Conservation (phyloP, 1,140 invertebrate species). For the Drosophila eugracilis region DNA sequence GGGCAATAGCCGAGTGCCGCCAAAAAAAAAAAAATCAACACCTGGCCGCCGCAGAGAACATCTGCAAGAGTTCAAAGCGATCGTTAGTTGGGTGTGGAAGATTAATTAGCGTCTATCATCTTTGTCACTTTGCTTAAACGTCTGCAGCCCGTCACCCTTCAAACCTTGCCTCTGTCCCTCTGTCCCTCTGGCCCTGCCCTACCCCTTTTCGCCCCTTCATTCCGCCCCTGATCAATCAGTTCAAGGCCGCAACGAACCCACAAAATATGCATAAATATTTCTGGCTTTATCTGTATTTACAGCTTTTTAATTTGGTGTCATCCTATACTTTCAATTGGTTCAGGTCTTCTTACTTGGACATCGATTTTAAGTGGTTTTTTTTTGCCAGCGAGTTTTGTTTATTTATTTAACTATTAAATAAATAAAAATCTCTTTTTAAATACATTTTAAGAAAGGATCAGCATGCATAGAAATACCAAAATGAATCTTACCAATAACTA, state of each 20-base stretch:
- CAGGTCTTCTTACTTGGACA: background rate
- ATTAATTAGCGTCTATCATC: constrained; percentile 43
- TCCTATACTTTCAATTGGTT: constrained; percentile 7
- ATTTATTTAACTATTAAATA: no score
- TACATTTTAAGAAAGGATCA: no score
- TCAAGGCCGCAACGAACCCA: constrained; percentile 62
- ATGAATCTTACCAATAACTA: no score
- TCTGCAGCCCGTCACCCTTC: background rate
- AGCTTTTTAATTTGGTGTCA: constrained; percentile 41
- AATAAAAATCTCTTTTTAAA: no score
- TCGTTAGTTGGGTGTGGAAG: constrained; percentile 42
- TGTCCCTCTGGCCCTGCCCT: no score
- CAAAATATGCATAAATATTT: constrained; percentile 51
- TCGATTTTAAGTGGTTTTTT: background rate
- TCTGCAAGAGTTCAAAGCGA: constrained; percentile 43
- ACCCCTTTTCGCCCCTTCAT: no score
- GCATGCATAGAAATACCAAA: no score
- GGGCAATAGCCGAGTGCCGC: background rate
- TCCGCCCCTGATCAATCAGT: constrained; percentile 53
- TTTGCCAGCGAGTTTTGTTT: background rate
- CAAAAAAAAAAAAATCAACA: constrained; percentile 11
- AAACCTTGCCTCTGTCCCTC: background rate
- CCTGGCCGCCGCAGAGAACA: constrained; percentile 54
- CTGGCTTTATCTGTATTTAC: constrained; percentile 28
- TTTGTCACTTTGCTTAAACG: constrained; percentile 33